A percentile compares a stretch with the other conserved stretches of the same genome.
These are phyloP conservation scores for Galeruca laticollis DNA, from an alignment of 2,888 invertebrate genomes.

Conservation along the genomic window DNA sequence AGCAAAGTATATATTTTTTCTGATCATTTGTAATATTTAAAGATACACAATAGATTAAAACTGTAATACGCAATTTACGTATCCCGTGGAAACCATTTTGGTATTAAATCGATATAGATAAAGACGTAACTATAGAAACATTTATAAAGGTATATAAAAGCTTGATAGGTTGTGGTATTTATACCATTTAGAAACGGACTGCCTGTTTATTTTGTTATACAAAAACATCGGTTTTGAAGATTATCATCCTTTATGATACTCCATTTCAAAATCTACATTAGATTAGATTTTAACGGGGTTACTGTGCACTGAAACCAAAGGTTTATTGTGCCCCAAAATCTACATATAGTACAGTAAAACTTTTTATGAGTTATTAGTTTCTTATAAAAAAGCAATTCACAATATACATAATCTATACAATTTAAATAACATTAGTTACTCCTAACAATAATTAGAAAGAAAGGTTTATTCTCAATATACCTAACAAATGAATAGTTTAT, in stretches of 20 bases:
- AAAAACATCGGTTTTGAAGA: background rate
- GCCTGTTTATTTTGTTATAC: background rate
- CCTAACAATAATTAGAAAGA: no score
- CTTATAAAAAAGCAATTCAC: no score
- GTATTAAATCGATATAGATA: conserved; percentile 1
- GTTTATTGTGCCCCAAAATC: no score
- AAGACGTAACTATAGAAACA: background rate
- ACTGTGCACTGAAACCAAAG: no score
- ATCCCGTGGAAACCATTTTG: background rate
- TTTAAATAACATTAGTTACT: no score
- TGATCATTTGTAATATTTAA: no score
- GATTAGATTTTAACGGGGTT: no score
- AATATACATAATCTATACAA: no score
- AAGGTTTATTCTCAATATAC: no score
- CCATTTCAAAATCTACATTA: background rate
- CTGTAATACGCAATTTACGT: background rate
- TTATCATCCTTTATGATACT: background rate
- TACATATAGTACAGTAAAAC: background rate
- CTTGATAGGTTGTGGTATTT: background rate
- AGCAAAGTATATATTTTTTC: no score
- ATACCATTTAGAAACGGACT: background rate
- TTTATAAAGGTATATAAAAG: background rate
- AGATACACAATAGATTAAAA: no score
- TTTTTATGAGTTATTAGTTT: background rate
- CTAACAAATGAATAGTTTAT: no score